Conservation (phyloP, 2,888 invertebrate species). For the Dorcus parallelipipedus region DNA sequence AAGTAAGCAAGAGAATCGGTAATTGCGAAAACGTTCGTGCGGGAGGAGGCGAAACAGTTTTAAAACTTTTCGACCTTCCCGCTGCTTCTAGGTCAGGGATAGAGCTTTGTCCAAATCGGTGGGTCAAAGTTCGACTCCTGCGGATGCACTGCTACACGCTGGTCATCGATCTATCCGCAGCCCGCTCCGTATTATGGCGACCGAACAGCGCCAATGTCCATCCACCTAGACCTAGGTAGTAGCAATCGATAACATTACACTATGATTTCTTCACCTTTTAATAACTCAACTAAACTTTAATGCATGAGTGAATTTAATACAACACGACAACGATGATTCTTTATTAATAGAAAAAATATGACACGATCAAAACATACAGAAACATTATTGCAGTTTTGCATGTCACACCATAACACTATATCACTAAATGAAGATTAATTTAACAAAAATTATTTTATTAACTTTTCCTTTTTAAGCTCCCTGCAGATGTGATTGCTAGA, state of each 20-base stretch:
- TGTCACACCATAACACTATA: no score
- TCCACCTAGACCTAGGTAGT: not conserved
- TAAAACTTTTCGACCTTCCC: not conserved
- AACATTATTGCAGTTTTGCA: no score
- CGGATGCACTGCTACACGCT: conserved; percentile 25
- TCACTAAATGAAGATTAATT: no score
- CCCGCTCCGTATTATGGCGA: conserved; percentile 24
- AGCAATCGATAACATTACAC: not conserved
- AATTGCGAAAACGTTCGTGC: not conserved
- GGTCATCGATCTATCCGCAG: conserved; percentile 25
- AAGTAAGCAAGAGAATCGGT: no score
- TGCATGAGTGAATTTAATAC: not conserved
- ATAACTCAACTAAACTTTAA: not conserved
- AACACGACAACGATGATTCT: no score
- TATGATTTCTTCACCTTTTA: not conserved
- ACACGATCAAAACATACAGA: no score
- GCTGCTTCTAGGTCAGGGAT: not conserved
- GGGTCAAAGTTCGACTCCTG: conserved; percentile 29
- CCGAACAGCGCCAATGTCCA: conserved; percentile 15
- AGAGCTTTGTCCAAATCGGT: not conserved
- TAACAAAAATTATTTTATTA: no score
- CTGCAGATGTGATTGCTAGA: no score
- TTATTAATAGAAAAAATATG: no score
- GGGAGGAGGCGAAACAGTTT: not conserved
- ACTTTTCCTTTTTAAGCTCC: no score